Base-by-base conservation (phyloP, 1,140 invertebrate species). In the Pachyrhynchus sulphureomaculatus region DNA sequence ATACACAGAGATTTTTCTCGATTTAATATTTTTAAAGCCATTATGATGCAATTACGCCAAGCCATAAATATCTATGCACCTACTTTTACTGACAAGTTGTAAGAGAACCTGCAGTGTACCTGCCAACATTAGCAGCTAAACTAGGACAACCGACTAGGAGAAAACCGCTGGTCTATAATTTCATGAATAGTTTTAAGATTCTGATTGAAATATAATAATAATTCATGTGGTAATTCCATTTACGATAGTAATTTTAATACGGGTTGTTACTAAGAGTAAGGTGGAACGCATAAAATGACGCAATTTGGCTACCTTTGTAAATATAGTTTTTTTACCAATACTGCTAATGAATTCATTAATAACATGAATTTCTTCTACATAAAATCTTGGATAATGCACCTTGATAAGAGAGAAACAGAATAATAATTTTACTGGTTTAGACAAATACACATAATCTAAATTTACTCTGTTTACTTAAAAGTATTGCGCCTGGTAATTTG, bases 81-180 rank as follows among this genome's bases (percentile, higher is more conserved):
- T 54, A 54, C 52, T 54, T 54, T 54, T 54, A 54, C 52, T 54
- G 52, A 41, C 37, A 54, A 42, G 36, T 42, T 29, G 52, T 24
- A 54, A 42, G 49, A 52, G 42, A 54, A 41, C 42, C 52, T 18
- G 52, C 52, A 17, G 24, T 32, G 52, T 54, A 54, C 52, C 52
- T 54, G 52, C 33, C 42, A 37, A 42, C 39, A 54, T 54, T 54
- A 54, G 21, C 15, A 54, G 52, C 17, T 54, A 54, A 54, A 54
- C 52, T 41, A 23, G 52, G 52, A 37, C 52, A 54, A 42, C 42
- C 18, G 52, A 54, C 29, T 54, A 54, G 39, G 52, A 41, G 52
- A 54, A 54, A 54, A 26, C 37, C 9, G 17, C 15, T 17, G 17
- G 20, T 17, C 13, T 15, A 24, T 12, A 52, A 37, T 52, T 52